Percentiles rank a stretch among this genome's conserved stretches.
These are phyloP conservation scores for Umimayanthus kanabou DNA, from an alignment of 92 coral and sea anemone species.

Conservation along the genomic window DNA sequence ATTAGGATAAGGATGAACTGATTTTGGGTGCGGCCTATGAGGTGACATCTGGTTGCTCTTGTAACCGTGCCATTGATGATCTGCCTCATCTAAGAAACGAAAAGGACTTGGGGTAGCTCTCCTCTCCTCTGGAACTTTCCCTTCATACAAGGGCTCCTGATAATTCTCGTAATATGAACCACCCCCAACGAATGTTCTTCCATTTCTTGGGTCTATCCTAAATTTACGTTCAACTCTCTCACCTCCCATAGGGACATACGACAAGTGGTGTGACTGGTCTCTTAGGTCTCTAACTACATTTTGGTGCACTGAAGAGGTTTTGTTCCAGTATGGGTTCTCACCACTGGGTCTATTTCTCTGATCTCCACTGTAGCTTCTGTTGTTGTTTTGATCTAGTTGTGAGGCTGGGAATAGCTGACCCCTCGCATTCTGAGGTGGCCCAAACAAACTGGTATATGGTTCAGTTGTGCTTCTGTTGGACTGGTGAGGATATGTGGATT, in stretches of 20 bases:
- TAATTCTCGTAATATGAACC: neutral
- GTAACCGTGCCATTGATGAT: neutral
- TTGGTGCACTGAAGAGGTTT: neutral
- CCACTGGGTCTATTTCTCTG: neutral
- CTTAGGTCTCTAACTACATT: neutral
- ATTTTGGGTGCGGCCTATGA: neutral
- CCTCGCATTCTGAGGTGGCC: neutral
- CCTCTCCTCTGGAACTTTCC: slow-evolving; percentile 3
- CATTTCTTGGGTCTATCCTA: neutral
- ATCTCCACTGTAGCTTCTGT: neutral
- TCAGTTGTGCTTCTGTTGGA: neutral
- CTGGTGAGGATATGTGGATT: neutral
- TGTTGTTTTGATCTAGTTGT: slow-evolving; percentile 22
- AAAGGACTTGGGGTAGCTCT: slow-evolving; percentile 9
- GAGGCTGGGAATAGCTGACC: neutral
- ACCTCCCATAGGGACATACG: neutral
- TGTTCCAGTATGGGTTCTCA: slow-evolving; percentile 10
- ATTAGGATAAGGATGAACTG: neutral
- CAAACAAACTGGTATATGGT: neutral
- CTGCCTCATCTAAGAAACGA: neutral
- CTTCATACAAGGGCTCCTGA: slow-evolving; percentile 3
- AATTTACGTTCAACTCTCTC: neutral
- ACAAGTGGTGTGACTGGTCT: neutral
- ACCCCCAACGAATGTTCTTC: neutral
- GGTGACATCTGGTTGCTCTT: neutral